Conservation (phyloP, 1,140 invertebrate species). For the Hypothenemus hampei region DNA sequence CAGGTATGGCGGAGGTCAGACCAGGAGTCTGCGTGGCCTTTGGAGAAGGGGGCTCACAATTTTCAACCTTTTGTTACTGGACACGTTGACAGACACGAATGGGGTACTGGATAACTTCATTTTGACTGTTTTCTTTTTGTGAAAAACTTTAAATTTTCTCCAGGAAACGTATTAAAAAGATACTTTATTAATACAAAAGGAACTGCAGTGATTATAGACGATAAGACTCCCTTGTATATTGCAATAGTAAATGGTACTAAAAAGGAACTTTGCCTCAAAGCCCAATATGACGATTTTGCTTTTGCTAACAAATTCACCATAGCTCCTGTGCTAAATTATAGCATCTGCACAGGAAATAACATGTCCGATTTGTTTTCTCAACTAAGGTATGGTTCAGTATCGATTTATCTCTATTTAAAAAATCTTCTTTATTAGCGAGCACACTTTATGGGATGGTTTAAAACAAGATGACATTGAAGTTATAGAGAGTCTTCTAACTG, state of each 20-base stretch:
- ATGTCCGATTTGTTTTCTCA: constrained; percentile 70
- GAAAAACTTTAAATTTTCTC: neutral
- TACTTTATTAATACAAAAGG: constrained; percentile 84
- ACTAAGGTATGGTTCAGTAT: constrained; percentile 47
- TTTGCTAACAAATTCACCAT: constrained; percentile 63
- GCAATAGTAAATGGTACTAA: constrained; percentile 58
- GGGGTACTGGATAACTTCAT: constrained; percentile 50
- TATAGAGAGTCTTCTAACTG: constrained; percentile 68
- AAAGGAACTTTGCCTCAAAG: constrained; percentile 67
- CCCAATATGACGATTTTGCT: constrained; percentile 70
- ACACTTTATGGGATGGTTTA: constrained; percentile 74
- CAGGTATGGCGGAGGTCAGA: constrained; percentile 81
- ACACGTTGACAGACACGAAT: constrained; percentile 67
- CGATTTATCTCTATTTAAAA: too few species aligned
- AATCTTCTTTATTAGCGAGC: constrained; percentile 47
- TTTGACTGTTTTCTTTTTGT: neutral
- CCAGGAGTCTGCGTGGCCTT: constrained; percentile 71
- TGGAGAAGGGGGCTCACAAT: constrained; percentile 66
- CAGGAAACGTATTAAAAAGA: constrained; percentile 63
- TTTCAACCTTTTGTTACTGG: constrained; percentile 78
- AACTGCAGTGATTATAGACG: constrained; percentile 70
- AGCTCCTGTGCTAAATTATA: constrained; percentile 71
- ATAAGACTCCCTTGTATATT: constrained; percentile 72
- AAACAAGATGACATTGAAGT: constrained; percentile 68
- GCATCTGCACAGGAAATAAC: constrained; percentile 69